Evolutionary conservation across 2,888 invertebrate genomes (phyloP), one percentile per base, ranked within the genome.

Genomic region (Anorthoa munda): DNA sequence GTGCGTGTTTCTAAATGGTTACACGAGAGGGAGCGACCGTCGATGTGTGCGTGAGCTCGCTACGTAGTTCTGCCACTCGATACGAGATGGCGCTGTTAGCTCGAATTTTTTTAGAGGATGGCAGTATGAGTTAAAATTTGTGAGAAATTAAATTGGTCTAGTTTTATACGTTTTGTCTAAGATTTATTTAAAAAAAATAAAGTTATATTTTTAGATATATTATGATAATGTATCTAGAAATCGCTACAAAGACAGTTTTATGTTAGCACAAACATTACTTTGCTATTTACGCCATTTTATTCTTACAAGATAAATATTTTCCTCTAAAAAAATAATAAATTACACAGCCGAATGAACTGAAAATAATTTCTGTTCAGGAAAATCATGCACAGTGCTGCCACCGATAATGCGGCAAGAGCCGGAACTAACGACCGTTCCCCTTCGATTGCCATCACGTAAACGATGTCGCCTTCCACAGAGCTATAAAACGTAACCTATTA

Each of bases 1-100:
- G 89, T 89, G 91, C 66, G 87, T 87, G 64, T 66, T 60, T 71
- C 66, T 77, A 75, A 85, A 87, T 87, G 72, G 75, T 83, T 80
- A 86, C 78, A 79, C 77, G 79, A 69, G 83, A 86, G 83, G 78
- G 84, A 74, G 67, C 65, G 56, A 58, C 21, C 79, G 75, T 66
- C 7, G n/a, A 15, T 68, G 80, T 79, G 83, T 88, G 88, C 46
- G 87, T 86, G 67, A 67, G 60, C 39, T 73, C 5, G 69, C 79
- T 66, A 82, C 70, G 60, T 84, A 92, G 94, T 95, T 90, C 90
- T 55, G 93, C 95, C 91, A 94, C 92, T 94, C 94, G 89, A 89
- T 90, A 91, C 89, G 77, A 95, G 95, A 94, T 95, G 95, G 95
- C 95, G 93, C 84, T 93, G 83, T 77, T n/a, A 26, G 66, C 15